These are phyloP conservation scores for Percopsis transmontana DNA, from an alignment of 2,113 vertebrate species.

Conservation along the genomic window DNA sequence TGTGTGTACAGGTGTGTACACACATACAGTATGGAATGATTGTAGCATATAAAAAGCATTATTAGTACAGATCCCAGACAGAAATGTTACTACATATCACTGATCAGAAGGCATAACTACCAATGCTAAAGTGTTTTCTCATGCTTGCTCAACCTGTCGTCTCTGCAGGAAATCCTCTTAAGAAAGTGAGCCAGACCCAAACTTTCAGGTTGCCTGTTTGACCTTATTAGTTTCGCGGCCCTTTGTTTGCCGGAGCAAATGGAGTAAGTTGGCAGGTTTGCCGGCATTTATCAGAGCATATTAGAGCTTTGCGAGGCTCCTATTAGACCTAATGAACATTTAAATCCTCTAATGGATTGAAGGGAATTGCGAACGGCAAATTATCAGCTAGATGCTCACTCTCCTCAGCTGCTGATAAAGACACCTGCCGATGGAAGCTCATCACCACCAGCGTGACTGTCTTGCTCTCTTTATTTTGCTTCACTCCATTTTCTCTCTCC, in stretches of 20 bases:
- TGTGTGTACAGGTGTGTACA: background rate
- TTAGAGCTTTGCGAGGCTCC: constrained; percentile 64
- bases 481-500: background rate
- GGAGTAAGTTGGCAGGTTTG: constrained; percentile 67
- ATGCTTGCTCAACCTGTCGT: background rate
- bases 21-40: constrained; percentile 63
- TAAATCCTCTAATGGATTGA: constrained; percentile 73
- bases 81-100: constrained; percentile 50
- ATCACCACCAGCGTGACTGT: constrained; percentile 1
- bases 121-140: background rate
- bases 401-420: background rate
- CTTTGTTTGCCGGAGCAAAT: constrained; percentile 49
- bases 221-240: constrained; percentile 59
- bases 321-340: constrained; percentile 73
- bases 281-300: constrained; percentile 65
- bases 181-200: constrained; percentile 46
- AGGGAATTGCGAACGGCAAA: constrained; percentile 66
- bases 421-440: too few relatives aligned
- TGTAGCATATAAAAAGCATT: constrained; percentile 64
- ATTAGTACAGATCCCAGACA: constrained; percentile 56
- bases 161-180: constrained; percentile 3
- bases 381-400: constrained; percentile 51
- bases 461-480: constrained; percentile 6
- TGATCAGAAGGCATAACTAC: constrained; percentile 17
- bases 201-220: constrained; percentile 50